Conservation (phyloP, 2,888 invertebrate species). For the Drosophila meridiana region DNA sequence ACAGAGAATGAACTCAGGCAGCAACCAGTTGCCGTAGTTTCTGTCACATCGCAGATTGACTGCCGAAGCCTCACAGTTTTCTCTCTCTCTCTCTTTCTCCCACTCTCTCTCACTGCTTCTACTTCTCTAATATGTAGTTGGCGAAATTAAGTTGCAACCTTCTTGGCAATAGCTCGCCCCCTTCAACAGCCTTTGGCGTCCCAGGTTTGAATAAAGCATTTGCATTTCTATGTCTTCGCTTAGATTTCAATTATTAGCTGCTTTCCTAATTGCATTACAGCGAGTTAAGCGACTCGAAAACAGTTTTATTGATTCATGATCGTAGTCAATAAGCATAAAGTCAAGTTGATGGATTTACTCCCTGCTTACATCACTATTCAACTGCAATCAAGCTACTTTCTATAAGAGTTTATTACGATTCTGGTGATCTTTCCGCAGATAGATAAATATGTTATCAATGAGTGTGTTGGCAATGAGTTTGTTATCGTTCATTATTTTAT, state of each 20-base stretch:
- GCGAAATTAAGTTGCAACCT: constrained; percentile 60
- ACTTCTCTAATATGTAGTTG: constrained; percentile 32
- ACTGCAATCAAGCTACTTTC: neutral
- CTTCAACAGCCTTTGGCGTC: rapidly evolving
- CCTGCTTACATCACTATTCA: neutral
- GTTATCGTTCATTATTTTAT: no score
- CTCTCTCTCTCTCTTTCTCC: neutral
- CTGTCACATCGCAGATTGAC: constrained; percentile 32
- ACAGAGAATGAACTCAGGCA: neutral
- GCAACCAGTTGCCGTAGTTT: constrained; percentile 34
- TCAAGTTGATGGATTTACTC: neutral
- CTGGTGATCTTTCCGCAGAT: no score
- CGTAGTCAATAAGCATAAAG: neutral
- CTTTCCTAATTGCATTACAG: constrained; percentile 43
- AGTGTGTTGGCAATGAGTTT: neutral
- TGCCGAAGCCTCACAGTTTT: constrained; percentile 62
- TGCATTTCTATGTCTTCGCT: constrained; percentile 44
- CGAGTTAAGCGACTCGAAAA: neutral
- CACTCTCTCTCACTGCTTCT: neutral
- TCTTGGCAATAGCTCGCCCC: constrained; percentile 1
- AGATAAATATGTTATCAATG: neutral
- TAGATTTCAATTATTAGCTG: constrained; percentile 17
- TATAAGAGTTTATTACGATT: neutral
- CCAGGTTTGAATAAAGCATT: constrained; percentile 14
- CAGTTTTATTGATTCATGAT: neutral